Conservation (phyloP, 2,888 invertebrate species). For the Spisula solida region DNA sequence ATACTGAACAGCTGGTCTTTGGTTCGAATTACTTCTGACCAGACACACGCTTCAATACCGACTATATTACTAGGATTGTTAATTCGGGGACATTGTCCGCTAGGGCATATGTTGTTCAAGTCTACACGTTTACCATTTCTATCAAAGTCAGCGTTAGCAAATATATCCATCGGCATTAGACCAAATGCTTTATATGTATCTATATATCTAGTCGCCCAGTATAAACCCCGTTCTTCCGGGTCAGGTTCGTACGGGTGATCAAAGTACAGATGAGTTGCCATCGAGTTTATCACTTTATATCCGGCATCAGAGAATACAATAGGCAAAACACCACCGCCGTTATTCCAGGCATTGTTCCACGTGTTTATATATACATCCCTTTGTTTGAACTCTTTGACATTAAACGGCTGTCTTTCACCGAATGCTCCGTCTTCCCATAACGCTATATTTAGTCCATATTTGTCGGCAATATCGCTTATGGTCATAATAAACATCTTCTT, state of each 20-base stretch:
- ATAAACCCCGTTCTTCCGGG: constrained; percentile 84
- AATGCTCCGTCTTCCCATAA: constrained; percentile 80
- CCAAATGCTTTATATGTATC: constrained; percentile 80
- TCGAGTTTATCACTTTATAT: constrained; percentile 73
- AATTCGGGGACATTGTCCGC: constrained; percentile 75
- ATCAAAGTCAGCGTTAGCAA: constrained; percentile 74
- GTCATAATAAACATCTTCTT: constrained; percentile 69
- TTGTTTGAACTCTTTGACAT: constrained; percentile 45
- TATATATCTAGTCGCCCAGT: constrained; percentile 85
- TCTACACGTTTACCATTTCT: constrained; percentile 75
- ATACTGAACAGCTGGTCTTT: constrained; percentile 76
- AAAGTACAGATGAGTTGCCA: constrained; percentile 82
- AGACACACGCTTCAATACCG: constrained; percentile 84
- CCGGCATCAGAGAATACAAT: constrained; percentile 61
- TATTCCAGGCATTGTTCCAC: constrained; percentile 62
- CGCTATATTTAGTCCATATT: constrained; percentile 67
- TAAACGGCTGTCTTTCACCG: constrained; percentile 30
- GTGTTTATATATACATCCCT: constrained; percentile 57
- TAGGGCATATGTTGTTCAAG: constrained; percentile 71
- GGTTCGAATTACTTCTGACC: constrained; percentile 80
- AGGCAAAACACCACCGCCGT: constrained; percentile 40
- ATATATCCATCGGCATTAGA: constrained; percentile 79
- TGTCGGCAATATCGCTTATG: constrained; percentile 57
- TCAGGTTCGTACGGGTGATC: constrained; percentile 84
- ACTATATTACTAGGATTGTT: constrained; percentile 81